Base-by-base conservation (phyloP, 2,797 vertebrate species). In the Poeciliopsis paucimaculata region DNA sequence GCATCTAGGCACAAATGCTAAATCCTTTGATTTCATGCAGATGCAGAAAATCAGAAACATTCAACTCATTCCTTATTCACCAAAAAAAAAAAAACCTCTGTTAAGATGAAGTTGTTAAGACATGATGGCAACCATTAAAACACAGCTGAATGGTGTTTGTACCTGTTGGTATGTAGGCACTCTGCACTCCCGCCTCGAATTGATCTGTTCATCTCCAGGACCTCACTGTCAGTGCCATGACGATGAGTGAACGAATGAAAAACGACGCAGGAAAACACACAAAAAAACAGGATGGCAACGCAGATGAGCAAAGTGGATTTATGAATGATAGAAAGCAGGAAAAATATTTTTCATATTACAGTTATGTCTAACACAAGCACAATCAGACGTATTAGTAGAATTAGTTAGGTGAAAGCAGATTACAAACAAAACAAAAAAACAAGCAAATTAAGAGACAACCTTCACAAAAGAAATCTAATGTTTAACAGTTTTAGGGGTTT, bases 121-220 rank as follows among this genome's bases (percentile, higher is more conserved):
- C 73, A 78, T 74, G 84, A 82, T 71, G 77, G 76, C 36, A 84
- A 77, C 45, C 73, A 60, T 76, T 28, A 71, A 89, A 89, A 87
- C 81, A 88, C 89, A 85, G 68, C 82, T 82, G 82, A 77, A 45
- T 76, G 78, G 73, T 82, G 68, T 81, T 87, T 96, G 97, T 99
- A 99, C 98, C 98, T 99, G 97, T 98, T 97, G 84, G 97, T 99
- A 94, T 99, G 97, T 94, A 99, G 98, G 96, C 98, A 99, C 95
- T 99, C 98, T 92, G 98, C 98, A 97, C 98, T 99, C 94, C 98
- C 97, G 91, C 98, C 98, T 93, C 98, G 97, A 95, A 99, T 97
- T 96, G 97, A 97, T 96, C 97, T 97, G 97, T 98, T 97, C 96
- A 97, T 96, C 97, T 98, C 97, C 95, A 97, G 97, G 97, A 97